Conservation (phyloP, 2,113 vertebrate genomes). For the Euleptes europaea region DNA sequence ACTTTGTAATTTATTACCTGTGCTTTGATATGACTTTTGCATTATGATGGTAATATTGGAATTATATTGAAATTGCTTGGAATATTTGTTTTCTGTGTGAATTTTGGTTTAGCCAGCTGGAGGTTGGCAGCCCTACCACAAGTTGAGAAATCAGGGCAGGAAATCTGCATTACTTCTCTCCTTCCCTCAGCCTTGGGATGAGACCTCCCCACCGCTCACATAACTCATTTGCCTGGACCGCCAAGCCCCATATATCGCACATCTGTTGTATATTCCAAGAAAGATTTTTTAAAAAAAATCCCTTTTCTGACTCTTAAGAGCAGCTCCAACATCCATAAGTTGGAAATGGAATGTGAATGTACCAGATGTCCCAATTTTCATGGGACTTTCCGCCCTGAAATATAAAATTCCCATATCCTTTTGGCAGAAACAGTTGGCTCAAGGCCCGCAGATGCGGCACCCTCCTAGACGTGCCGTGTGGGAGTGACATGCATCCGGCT, state of each 20-base stretch:
- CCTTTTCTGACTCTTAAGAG: slow-evolving; percentile 50
- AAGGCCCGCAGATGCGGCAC: slow-evolving; percentile 21
- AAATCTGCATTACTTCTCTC: background rate
- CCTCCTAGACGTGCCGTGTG: background rate
- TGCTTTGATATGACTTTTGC: too few species aligned
- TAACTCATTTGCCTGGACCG: background rate
- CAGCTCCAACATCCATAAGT: slow-evolving; percentile 39
- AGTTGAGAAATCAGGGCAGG: background rate
- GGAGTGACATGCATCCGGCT: background rate
- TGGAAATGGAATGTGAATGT: slow-evolving; percentile 39
- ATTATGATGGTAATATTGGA: too few species aligned
- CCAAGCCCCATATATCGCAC: background rate
- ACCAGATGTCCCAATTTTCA: slow-evolving; percentile 66
- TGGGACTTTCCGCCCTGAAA: slow-evolving; percentile 58
- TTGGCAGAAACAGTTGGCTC: slow-evolving; percentile 57
- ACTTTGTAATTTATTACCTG: too few species aligned
- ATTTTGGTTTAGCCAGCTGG: too few species aligned
- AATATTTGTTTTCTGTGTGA: too few species aligned
- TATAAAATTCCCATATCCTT: slow-evolving; percentile 48
- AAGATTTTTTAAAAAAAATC: slow-evolving; percentile 32
- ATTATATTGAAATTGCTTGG: too few species aligned
- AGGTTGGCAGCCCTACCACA: too few species aligned
- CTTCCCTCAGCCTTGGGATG: background rate
- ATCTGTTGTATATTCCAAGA: slow-evolving; percentile 41
- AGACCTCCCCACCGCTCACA: background rate